phyloP scores from a whole-genome alignment of 2,797 vertebrate species.

The Premnoplex brunnescens region DNA sequence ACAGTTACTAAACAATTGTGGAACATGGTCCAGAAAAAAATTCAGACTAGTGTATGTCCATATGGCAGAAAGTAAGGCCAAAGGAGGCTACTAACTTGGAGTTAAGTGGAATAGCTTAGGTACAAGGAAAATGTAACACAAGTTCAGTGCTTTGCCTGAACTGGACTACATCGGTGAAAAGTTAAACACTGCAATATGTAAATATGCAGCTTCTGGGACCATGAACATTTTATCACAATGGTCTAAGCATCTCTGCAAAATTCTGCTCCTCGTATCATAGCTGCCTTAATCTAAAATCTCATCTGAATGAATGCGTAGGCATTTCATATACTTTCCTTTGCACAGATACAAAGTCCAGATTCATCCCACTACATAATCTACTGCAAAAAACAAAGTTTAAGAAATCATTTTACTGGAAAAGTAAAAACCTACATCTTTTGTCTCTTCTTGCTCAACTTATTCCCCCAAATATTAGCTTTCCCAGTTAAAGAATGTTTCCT shows the following conservation, averaged over 20 bases:
- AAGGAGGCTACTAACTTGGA: not conserved
- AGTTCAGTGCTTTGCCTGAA: not conserved
- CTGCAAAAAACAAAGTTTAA: not conserved
- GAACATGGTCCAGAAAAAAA: not conserved
- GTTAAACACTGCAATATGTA: not conserved
- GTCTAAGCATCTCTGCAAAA: not conserved
- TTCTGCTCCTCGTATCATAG: not conserved
- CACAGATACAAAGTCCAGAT: not conserved
- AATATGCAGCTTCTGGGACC: not conserved
- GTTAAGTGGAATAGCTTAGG: not conserved
- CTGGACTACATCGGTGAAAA: not conserved
- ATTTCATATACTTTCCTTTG: not conserved
- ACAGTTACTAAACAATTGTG: not conserved
- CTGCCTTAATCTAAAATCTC: not conserved
- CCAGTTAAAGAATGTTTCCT: not conserved
- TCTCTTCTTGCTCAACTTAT: not conserved
- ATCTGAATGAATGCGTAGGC: not conserved
- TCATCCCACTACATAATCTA: not conserved
- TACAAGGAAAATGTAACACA: accelerated
- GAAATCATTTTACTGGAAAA: not conserved
- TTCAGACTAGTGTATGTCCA: accelerated
- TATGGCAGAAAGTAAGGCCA: accelerated
- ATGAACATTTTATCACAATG: not conserved
- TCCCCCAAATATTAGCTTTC: not conserved
- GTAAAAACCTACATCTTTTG: not conserved